phyloP scores from a whole-genome alignment of 1,140 invertebrate genomes.

The Luehdorfia chinensis region DNA sequence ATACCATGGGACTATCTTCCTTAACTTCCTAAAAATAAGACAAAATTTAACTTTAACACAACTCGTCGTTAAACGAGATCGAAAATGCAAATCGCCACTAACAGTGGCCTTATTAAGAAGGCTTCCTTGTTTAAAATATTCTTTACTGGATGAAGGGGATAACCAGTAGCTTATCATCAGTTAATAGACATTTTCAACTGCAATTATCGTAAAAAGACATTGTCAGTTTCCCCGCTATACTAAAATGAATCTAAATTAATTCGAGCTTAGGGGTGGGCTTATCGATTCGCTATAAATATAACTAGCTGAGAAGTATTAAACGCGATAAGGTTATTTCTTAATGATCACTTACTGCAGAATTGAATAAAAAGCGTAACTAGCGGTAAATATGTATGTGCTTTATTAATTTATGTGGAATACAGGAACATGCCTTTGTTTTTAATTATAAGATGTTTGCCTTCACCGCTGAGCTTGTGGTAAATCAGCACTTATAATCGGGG shows the following conservation, averaged over 20 bases:
- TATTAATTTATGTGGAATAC: no score
- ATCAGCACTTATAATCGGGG: no score
- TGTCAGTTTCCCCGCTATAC: slow-evolving; percentile 32
- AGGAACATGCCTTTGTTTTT: no score
- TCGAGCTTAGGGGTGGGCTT: background rate
- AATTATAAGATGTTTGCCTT: no score
- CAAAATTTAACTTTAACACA: slow-evolving; percentile 17
- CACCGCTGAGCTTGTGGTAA: no score
- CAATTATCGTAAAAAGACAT: slow-evolving; percentile 53
- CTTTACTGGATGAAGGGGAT: slow-evolving; percentile 28
- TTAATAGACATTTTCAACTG: slow-evolving; percentile 41
- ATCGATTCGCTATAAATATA: slow-evolving; percentile 4
- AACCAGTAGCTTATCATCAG: slow-evolving; percentile 36
- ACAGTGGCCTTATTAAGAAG: slow-evolving; percentile 36
- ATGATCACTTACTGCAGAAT: background rate
- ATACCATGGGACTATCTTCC: slow-evolving; percentile 13
- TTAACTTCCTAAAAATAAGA: slow-evolving; percentile 18
- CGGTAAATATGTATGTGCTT: no score
- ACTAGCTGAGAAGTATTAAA: slow-evolving; percentile 3
- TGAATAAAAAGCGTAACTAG: slow-evolving; percentile 1
- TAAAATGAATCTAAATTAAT: slow-evolving; percentile 36
- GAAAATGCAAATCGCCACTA: slow-evolving; percentile 39
- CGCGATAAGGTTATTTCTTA: slow-evolving; percentile 4
- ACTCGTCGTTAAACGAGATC: slow-evolving; percentile 20
- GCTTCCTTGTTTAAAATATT: slow-evolving; percentile 40